phyloP scores from a whole-genome alignment of 2,113 vertebrate genomes.

The Melierax canorus region DNA sequence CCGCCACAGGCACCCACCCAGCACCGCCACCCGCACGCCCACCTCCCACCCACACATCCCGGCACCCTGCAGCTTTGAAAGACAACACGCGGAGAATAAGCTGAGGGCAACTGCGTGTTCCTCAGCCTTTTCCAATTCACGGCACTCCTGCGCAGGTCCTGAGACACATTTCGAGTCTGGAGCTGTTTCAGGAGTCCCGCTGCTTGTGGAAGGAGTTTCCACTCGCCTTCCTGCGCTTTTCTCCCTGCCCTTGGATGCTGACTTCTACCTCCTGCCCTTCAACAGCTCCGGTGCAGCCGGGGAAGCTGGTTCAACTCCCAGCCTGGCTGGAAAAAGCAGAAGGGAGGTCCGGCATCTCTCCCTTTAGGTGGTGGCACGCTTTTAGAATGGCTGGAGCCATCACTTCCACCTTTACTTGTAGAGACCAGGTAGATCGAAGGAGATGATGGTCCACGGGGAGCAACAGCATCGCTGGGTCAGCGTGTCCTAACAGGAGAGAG shows the following conservation, averaged over 20 bases:
- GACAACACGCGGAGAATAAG: not conserved
- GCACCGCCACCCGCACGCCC: not conserved
- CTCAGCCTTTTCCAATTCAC: not conserved
- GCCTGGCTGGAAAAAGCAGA: not conserved
- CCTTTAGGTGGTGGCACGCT: not conserved
- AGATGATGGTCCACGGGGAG: not conserved
- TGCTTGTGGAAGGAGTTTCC: not conserved
- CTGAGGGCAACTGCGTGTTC: not conserved
- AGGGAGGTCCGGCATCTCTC: not conserved
- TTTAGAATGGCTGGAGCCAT: not conserved
- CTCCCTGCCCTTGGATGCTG: not conserved
- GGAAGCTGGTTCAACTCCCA: not conserved
- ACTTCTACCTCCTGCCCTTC: not conserved
- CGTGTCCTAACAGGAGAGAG: not conserved
- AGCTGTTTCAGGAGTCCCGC: not conserved
- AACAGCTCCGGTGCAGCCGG: not conserved
- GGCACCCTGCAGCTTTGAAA: not conserved
- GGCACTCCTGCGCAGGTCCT: not conserved
- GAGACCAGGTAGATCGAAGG: not conserved
- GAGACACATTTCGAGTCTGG: not conserved
- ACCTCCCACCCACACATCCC: not conserved
- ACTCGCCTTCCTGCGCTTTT: not conserved
- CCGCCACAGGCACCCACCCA: not conserved
- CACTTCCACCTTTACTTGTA: not conserved
- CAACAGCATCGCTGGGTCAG: not conserved